phyloP scores from a whole-genome alignment of 2,888 invertebrate species.

The Tillus elongatus region DNA sequence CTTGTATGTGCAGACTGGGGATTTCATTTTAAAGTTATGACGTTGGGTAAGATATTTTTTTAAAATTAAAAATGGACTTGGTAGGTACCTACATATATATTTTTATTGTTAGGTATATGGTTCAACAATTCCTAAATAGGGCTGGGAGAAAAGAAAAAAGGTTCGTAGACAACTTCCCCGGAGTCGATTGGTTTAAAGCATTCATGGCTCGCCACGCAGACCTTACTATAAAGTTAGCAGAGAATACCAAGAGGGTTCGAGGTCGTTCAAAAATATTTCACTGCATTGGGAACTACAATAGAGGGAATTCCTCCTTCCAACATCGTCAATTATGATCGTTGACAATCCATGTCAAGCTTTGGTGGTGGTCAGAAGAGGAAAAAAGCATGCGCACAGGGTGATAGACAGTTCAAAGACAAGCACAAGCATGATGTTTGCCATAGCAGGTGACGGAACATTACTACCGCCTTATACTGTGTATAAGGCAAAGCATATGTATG shows the following conservation, averaged over 20 bases:
- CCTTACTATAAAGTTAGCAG: slow-evolving; percentile 10
- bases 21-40: no score
- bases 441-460: slow-evolving; percentile 15
- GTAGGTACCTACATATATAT: no score
- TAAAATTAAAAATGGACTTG: no score
- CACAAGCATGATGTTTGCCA: slow-evolving; percentile 19
- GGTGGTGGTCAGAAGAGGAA: no score
- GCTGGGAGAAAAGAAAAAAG: slow-evolving; percentile 7
- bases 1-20: no score
- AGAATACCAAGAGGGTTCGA: no score
- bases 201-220: slow-evolving; percentile 10
- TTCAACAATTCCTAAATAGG: slow-evolving; percentile 11
- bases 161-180: no score
- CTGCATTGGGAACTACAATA: slow-evolving; percentile 14
- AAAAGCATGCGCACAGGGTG: slow-evolving; percentile 29
- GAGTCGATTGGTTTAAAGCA: slow-evolving; percentile 11
- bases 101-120: no score
- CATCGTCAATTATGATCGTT: slow-evolving; percentile 35
- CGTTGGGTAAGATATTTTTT: no score
- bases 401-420: slow-evolving; percentile 18
- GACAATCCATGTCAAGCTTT: no score
- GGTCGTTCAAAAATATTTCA: slow-evolving; percentile 13
- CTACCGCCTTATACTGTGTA: slow-evolving; percentile 18
- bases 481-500: no score
- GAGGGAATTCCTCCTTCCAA: no score